These are phyloP conservation scores for Pomatorhinus ruficollis DNA, from an alignment of 2,113 vertebrate genomes.

Conservation along the genomic window DNA sequence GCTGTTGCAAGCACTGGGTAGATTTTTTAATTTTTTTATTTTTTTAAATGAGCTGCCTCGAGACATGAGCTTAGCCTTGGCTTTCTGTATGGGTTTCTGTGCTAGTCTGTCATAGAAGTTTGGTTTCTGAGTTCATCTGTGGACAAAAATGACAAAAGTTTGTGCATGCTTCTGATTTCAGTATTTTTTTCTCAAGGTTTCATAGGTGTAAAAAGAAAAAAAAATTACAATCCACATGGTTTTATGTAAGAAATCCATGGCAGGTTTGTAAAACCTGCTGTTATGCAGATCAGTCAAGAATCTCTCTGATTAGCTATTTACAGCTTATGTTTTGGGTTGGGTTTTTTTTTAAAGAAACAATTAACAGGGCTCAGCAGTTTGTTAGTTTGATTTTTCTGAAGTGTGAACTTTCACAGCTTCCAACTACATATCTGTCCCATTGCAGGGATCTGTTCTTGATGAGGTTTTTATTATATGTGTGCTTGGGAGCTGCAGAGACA, in stretches of 20 bases:
- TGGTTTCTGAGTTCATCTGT: not conserved
- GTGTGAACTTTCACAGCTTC: conserved; percentile 61
- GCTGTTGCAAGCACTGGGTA: not conserved
- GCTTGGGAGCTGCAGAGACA: conserved; percentile 33
- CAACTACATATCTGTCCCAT: conserved; percentile 12
- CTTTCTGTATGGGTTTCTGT: not conserved
- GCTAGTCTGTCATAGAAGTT: not conserved
- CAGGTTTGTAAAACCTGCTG: not conserved
- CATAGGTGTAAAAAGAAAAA: not conserved
- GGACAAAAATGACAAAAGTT: not conserved
- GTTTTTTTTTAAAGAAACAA: not conserved
- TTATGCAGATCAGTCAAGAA: not conserved
- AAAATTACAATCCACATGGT: not conserved
- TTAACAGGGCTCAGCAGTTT: conserved; percentile 44
- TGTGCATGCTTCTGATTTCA: not conserved
- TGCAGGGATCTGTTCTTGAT: conserved; percentile 30
- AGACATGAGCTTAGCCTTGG: not conserved
- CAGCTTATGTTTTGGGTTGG: not conserved
- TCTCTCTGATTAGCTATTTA: not conserved
- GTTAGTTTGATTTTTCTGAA: conserved; percentile 43
- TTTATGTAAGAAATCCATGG: not conserved
- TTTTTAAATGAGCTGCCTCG: not conserved
- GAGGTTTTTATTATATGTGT: conserved; percentile 41
- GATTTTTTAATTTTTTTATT: not conserved
- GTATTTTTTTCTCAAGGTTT: not conserved